A percentile compares a stretch with the other conserved stretches of the same genome.
These are phyloP conservation scores for Camponotus pennsylvanicus DNA, from an alignment of 1,140 invertebrate genomes.

Conservation along the genomic window DNA sequence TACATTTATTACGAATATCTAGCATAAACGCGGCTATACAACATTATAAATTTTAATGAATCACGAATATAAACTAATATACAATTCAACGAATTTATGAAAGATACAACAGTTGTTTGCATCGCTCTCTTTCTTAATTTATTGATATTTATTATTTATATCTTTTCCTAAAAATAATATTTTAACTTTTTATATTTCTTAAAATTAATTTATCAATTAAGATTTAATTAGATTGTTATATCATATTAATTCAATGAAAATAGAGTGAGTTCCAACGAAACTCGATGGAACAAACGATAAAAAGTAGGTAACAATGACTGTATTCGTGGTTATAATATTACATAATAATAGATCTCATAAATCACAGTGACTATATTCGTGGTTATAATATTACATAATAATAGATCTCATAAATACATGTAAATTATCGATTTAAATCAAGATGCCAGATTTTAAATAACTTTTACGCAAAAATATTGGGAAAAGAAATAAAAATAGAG, in stretches of 20 bases:
- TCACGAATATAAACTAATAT: neutral
- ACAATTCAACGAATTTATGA: neutral
- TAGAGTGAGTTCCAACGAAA: too few species aligned
- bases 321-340: neutral
- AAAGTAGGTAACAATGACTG: too few species aligned
- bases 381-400: neutral
- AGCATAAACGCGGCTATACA: neutral
- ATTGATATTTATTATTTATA: too few species aligned
- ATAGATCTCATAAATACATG: neutral
- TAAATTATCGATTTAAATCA: neutral
- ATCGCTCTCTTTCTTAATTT: neutral
- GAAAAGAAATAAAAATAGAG: neutral
- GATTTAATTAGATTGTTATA: too few species aligned
- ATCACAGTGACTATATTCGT: neutral
- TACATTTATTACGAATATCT: neutral
- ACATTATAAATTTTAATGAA: conserved; percentile 3
- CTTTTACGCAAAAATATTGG: neutral
- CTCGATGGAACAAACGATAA: too few species aligned
- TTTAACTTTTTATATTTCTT: too few species aligned
- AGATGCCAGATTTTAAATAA: neutral
- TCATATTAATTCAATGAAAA: too few species aligned
- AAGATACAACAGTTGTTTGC: neutral
- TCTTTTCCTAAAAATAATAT: too few species aligned
- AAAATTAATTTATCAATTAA: too few species aligned
- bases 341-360: too few species aligned